Base-by-base conservation (phyloP, 2,797 vertebrate genomes). In the Rhinella marina region DNA sequence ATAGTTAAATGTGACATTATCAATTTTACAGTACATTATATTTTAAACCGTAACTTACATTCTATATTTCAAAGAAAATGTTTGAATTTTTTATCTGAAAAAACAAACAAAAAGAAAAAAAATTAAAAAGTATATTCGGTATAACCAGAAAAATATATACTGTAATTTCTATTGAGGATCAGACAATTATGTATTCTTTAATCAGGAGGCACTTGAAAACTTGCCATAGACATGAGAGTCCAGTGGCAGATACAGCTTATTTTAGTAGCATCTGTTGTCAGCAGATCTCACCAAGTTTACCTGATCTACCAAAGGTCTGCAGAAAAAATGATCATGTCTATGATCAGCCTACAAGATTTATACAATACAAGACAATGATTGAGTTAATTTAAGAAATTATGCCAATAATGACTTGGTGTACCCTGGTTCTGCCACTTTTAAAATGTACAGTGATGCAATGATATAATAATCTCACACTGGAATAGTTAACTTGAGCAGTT, bases 401-500 rank as follows among this genome's bases (percentile, higher is more conserved):
- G 29, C 13, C 16, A 72, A 72, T 72, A 32, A 72, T 32, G 62
- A 27, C n/a, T 66, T 66, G 12, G 17, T 1, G 5, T 32, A 2
- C 14, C 32, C 7, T 17, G 25, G 68, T 72, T 72, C 16, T 72
- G 68, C 29, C 29, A 72, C 17, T 72, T 72, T 32, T 41, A 41
- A 3, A 6, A 72, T 72, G 9, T 72, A 32, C 41, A 41, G 29
- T 3, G 62, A 77, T 77, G n/a, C 75, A 77, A 6, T 52, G 23
- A 77, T 25, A 78, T 7, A 16, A 54, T 56, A 7, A 32, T 27
- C n/a, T 56, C n/a, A 56, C 19, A 41, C 25, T 56, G 16, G 79
- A 79, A 61, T 77, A 62, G 84, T 79, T 79, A 86, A 86, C 54
- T 41, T 62, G 41, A 11, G 50, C 41, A 41, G 41, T 41, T 41